A percentile compares a stretch with the other conserved stretches of the same genome.
phyloP scores from a whole-genome alignment of 2,888 invertebrate genomes.

The Trichacis sp. region DNA sequence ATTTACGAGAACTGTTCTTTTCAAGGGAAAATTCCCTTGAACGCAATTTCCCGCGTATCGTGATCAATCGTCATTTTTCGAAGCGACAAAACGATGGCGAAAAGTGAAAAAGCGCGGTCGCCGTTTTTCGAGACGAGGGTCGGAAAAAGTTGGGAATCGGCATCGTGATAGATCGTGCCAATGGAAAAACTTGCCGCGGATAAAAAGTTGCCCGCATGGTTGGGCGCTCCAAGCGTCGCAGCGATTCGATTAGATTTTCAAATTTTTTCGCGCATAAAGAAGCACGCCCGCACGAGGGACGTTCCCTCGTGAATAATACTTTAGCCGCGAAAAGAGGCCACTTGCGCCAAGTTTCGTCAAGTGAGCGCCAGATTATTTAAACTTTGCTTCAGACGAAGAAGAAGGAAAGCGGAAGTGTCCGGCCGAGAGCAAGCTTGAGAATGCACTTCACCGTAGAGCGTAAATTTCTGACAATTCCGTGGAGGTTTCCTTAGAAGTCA shows the following conservation, averaged over 20 bases:
- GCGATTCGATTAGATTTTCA: constrained; percentile 12
- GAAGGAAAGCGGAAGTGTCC: not conserved
- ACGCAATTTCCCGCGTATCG: too few species aligned
- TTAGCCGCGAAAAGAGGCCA: not conserved
- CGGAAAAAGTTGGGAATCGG: not conserved
- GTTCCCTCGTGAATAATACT: constrained; percentile 8
- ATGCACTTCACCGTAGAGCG: constrained; percentile 60
- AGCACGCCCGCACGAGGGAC: not conserved
- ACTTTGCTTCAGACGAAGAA: constrained; percentile 5
- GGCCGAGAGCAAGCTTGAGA: constrained; percentile 47
- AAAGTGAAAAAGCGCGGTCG: not conserved
- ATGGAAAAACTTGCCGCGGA: constrained; percentile 6
- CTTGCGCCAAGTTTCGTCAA: constrained; percentile 8
- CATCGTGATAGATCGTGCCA: constrained; percentile 1
- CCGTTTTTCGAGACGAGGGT: not conserved
- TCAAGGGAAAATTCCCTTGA: too few species aligned
- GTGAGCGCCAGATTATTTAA: constrained; percentile 10
- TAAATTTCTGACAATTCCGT: constrained; percentile 65
- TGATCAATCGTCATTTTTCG: not conserved
- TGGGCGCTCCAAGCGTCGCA: not conserved
- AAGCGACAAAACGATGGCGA: not conserved
- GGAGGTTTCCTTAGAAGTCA: constrained; percentile 53
- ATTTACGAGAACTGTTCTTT: too few species aligned
- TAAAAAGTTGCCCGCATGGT: not conserved
- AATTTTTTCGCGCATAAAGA: constrained; percentile 7